Base-by-base conservation (phyloP, 2,797 vertebrate genomes). In the Rhabdophis nuchalis region DNA sequence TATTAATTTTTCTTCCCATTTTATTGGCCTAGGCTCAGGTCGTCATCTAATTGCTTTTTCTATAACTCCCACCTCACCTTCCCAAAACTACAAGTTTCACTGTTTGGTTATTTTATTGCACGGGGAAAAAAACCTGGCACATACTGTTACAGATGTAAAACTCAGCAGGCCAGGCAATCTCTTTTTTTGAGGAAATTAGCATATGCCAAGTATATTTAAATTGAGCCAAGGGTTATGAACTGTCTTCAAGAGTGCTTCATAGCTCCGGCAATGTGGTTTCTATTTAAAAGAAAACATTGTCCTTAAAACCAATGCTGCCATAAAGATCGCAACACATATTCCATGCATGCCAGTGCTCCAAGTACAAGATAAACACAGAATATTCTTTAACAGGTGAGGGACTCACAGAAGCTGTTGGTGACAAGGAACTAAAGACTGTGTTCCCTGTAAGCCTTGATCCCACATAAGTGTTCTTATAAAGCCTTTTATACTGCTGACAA, bases 131-230 rank as follows among this genome's bases (percentile, higher is more conserved):
- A 13, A 11, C n/a, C 23, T 32, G 13, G 7, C 46, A 52, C 82
- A 92, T 91, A 57, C 64, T 0, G 2, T 87, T 85, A 87, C 54
- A 46, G 91, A 93, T 14, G 53, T 85, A 41, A 89, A 89, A 92
- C 89, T 27, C 88, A 32, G 87, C 91, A 87, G 92, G 92, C 93
- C 91, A 87, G 89, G 94, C 41, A 91, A 92, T 93, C 91, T 64
- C 90, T 12, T 5, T 61, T 61, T 29, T 85, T n/a, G 89, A 91
- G 10, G 88, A 91, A 46, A 90, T 94, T 93, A 92, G 88, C 90
- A 60, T 16, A 90, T 68, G 93, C 92, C 90, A 32, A 82, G 52
- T 77, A 0, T 0, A 25, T 87, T 87, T 92, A 87, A 27, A 52
- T 86, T 25, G 41, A 89, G 86, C 58, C 36, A 25, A 89, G 85